Conservation (phyloP, 2,888 invertebrate species). For the Dascillus cervinus region DNA sequence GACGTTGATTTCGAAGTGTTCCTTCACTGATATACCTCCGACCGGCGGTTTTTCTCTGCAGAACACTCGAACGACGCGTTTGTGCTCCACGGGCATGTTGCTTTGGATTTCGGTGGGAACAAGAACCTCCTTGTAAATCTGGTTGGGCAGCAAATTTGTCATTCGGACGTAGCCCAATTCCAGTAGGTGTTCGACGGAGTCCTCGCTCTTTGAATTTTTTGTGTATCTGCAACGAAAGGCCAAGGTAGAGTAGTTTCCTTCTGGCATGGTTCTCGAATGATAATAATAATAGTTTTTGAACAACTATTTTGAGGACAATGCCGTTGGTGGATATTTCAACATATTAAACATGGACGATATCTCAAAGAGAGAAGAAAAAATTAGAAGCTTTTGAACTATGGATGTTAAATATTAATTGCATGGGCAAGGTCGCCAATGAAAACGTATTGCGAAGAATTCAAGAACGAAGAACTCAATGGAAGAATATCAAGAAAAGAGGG, state of each 20-base stretch:
- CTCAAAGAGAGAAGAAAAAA: too few species aligned
- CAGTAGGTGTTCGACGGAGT: conserved; percentile 93
- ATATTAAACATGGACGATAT: too few species aligned
- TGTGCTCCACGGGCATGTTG: conserved; percentile 86
- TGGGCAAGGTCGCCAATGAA: too few species aligned
- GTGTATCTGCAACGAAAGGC: conserved; percentile 60
- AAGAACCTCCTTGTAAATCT: conserved; percentile 84
- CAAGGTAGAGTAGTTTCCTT: too few species aligned
- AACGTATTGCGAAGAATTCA: too few species aligned
- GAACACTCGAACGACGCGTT: conserved; percentile 87
- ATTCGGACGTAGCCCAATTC: conserved; percentile 94
- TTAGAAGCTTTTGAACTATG: too few species aligned
- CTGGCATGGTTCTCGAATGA: too few species aligned
- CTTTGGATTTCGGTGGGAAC: conserved; percentile 72
- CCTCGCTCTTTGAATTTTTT: conserved; percentile 92
- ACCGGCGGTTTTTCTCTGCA: conserved; percentile 95
- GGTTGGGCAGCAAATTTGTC: conserved; percentile 90
- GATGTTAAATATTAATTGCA: background rate
- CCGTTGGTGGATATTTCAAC: too few species aligned
- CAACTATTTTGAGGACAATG: too few species aligned
- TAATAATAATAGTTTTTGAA: too few species aligned
- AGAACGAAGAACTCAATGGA: too few species aligned
- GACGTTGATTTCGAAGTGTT: conserved; percentile 97
- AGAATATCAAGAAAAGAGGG: too few species aligned
- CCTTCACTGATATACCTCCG: conserved; percentile 98